Evolutionary conservation across 2,797 vertebrate species (phyloP).

Genomic region (Melanotaenia parkinsoni): DNA sequence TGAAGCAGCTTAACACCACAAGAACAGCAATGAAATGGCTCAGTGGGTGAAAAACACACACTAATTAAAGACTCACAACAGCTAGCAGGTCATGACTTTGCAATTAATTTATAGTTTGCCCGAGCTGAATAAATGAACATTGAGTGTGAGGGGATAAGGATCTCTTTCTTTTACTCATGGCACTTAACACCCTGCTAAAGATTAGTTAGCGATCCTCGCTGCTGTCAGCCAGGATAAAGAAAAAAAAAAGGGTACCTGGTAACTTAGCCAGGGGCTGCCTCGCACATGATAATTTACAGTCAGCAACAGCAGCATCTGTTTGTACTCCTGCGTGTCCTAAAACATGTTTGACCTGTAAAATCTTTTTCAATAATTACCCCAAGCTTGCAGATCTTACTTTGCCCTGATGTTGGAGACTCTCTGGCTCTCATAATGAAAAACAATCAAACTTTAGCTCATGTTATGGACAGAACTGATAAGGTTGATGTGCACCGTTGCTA

Average conservation of each 20-base stretch:
- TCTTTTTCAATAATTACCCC: conserved; percentile 39
- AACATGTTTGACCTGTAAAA: conserved; percentile 31
- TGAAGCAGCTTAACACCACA: conserved; percentile 40
- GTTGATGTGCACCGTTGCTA: conserved; percentile 9
- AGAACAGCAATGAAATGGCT: conserved; percentile 32
- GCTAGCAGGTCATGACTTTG: conserved; percentile 56
- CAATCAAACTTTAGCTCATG: conserved; percentile 47
- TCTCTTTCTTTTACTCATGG: conserved; percentile 54
- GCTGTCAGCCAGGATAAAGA: conserved; percentile 29
- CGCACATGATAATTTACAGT: conserved; percentile 51
- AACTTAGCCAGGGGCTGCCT: conserved; percentile 14
- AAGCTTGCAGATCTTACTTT: conserved; percentile 34
- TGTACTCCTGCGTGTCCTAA: background rate
- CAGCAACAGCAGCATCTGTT: conserved; percentile 32
- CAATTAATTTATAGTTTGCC: conserved; percentile 68
- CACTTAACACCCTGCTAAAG: conserved; percentile 58
- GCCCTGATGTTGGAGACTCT: conserved; percentile 37
- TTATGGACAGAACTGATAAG: conserved; percentile 46
- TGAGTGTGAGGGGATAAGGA: conserved; percentile 56
- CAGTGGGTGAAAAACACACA: conserved; percentile 47
- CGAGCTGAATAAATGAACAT: conserved; percentile 61
- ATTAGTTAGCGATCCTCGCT: conserved; percentile 55
- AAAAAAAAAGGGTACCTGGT: conserved; percentile 20
- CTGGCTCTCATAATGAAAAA: conserved; percentile 37
- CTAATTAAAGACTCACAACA: conserved; percentile 63